Evolutionary conservation across 2,113 vertebrate species (phyloP).

Genomic region (Thalassoma bifasciatum): DNA sequence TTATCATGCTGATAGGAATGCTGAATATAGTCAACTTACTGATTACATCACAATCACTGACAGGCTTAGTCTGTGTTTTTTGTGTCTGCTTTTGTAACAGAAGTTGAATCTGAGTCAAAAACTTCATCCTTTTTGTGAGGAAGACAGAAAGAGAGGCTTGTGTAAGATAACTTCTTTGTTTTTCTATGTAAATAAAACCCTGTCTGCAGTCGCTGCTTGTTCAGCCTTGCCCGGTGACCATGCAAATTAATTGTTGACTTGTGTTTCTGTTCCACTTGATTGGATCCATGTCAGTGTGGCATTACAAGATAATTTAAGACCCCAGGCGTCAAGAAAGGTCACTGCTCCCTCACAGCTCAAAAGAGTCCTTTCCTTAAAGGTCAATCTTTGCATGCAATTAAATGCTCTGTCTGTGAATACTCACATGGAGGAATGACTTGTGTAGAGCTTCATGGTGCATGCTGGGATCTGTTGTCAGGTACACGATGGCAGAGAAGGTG

Average conservation of each 20-base stretch:
- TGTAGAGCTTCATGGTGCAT: too few relatives aligned
- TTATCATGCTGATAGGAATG: too few relatives aligned
- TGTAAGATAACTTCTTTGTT: constrained; percentile 22
- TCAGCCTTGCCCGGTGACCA: constrained; percentile 20
- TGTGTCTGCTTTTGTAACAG: too few relatives aligned
- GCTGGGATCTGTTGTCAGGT: constrained; percentile 35
- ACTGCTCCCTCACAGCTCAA: constrained; percentile 35
- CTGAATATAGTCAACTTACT: too few relatives aligned
- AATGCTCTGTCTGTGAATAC: constrained; percentile 4
- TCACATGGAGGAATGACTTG: neutral
- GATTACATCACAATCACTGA: neutral
- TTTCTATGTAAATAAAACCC: constrained; percentile 38
- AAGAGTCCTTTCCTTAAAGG: constrained; percentile 54
- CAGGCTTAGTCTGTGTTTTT: neutral
- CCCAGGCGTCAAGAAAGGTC: constrained; percentile 73
- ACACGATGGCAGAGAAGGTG: constrained; percentile 89
- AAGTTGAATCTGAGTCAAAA: neutral
- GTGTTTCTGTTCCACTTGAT: constrained; percentile 56
- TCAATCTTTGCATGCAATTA: constrained; percentile 72
- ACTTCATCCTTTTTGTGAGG: neutral
- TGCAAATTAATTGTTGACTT: constrained; percentile 47
- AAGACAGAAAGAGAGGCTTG: neutral
- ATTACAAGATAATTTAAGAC: constrained; percentile 59
- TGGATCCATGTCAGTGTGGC: constrained; percentile 37
- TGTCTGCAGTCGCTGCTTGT: constrained; percentile 4